A percentile compares a stretch with the other conserved stretches of the same genome.
Conservation (phyloP, 2,113 vertebrate genomes). For the Penelope pileata region DNA sequence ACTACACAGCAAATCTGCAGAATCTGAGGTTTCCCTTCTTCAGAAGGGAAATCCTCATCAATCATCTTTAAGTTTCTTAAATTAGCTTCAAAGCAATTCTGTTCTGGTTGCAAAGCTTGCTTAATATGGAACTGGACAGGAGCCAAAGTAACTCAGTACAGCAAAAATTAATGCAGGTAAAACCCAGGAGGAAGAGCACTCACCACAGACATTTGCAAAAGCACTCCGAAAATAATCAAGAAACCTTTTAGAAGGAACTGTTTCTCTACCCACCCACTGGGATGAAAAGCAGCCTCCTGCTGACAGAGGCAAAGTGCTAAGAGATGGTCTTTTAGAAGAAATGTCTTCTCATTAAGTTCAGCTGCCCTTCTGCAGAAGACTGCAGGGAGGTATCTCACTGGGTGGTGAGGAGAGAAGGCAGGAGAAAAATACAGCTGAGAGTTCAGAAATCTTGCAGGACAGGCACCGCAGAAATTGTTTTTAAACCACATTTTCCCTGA, state of each 20-base stretch:
- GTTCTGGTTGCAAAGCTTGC: background rate
- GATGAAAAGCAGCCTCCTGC: background rate
- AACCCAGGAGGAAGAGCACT: conserved; percentile 19
- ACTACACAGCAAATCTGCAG: background rate
- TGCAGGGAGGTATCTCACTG: background rate
- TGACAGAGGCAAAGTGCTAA: conserved; percentile 13
- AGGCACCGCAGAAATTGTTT: background rate
- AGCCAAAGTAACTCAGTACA: background rate
- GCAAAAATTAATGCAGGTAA: background rate
- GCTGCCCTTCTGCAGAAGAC: background rate
- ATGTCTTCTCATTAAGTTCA: background rate
- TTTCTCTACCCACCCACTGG: background rate
- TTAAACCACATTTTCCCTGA: background rate
- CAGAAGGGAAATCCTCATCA: conserved; percentile 15
- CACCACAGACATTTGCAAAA: background rate
- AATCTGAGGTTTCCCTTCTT: conserved; percentile 7
- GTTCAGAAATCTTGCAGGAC: conserved; percentile 13
- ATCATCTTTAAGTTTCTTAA: conserved; percentile 24
- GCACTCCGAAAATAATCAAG: conserved; percentile 19
- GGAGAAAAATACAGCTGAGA: background rate
- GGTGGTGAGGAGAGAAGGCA: background rate
- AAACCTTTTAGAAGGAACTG: background rate
- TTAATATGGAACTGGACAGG: background rate
- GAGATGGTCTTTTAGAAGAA: background rate
- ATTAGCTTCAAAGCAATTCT: conserved; percentile 25